phyloP scores from a whole-genome alignment of 2,797 vertebrate species.

The Sebastes variabilis region DNA sequence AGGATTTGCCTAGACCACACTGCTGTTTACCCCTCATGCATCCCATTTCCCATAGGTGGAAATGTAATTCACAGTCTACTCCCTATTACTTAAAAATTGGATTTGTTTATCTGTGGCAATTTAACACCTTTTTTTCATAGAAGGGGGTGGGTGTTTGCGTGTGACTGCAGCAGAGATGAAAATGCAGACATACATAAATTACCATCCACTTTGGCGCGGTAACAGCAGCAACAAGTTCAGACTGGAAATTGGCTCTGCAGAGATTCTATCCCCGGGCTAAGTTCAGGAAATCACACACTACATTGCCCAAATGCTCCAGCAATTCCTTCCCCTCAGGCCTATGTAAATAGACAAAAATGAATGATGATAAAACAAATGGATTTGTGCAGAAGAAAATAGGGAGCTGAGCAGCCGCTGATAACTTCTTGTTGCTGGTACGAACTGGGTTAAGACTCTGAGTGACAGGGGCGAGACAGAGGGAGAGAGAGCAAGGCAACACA shows the following conservation, averaged over 20 bases:
- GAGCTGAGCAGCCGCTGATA: conserved; percentile 22
- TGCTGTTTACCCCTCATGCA: not conserved
- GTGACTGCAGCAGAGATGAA: conserved; percentile 28
- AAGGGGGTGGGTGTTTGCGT: not conserved
- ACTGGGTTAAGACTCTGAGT: conserved; percentile 26
- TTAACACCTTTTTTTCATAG: conserved; percentile 5
- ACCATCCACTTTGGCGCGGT: conserved; percentile 36
- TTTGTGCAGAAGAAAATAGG: conserved; percentile 27
- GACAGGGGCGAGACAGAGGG: conserved; percentile 9
- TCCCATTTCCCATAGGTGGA: not conserved
- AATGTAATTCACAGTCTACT: not conserved
- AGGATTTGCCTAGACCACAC: not conserved
- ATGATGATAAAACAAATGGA: conserved; percentile 61
- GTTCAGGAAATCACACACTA: conserved; percentile 58
- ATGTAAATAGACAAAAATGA: conserved; percentile 54
- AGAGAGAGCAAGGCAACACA: not conserved
- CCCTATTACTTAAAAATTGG: conserved; percentile 10
- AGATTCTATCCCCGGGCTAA: conserved; percentile 53
- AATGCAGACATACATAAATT: conserved; percentile 62
- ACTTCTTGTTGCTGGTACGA: conserved; percentile 12
- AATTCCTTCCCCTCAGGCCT: conserved; percentile 29
- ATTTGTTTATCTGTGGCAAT: conserved; percentile 18
- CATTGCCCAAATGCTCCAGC: conserved; percentile 48
- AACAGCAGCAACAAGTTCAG: conserved; percentile 47
- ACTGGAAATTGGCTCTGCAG: conserved; percentile 46